These are phyloP conservation scores for Oceanodroma leucorhoa DNA, from an alignment of 2,797 vertebrate species.

Conservation along the genomic window DNA sequence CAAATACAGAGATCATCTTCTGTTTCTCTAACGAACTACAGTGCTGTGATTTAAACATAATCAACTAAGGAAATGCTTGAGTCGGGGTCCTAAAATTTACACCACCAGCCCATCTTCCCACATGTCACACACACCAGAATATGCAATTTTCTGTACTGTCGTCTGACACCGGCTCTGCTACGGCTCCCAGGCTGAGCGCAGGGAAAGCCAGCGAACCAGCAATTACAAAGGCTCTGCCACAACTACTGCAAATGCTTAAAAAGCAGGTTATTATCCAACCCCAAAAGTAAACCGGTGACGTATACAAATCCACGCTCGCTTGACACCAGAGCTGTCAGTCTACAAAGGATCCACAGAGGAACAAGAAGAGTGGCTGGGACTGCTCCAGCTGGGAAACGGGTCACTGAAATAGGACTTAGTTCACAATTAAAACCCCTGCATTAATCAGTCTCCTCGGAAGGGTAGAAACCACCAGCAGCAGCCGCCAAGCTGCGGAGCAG, in stretches of 20 bases:
- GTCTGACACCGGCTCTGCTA: neutral
- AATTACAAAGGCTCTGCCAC: neutral
- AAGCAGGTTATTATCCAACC: neutral
- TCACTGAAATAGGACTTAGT: neutral
- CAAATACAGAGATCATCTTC: neutral
- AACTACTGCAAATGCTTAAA: neutral
- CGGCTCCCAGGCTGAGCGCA: neutral
- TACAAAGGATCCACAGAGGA: neutral
- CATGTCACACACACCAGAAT: neutral
- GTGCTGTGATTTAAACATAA: neutral
- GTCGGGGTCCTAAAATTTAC: neutral
- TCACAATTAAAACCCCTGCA: neutral
- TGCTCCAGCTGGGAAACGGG: neutral
- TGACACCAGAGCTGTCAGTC: neutral
- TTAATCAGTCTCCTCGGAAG: neutral
- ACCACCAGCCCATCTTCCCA: neutral
- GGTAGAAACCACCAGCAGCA: neutral
- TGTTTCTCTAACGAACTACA: neutral
- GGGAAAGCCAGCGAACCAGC: neutral
- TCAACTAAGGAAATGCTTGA: neutral
- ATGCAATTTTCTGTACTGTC: rapidly evolving
- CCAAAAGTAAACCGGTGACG: neutral
- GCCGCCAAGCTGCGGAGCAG: neutral
- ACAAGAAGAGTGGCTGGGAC: neutral
- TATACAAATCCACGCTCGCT: neutral